These are phyloP conservation scores for Myzus persicae DNA, from an alignment of 1,140 invertebrate genomes.

Conservation along the genomic window DNA sequence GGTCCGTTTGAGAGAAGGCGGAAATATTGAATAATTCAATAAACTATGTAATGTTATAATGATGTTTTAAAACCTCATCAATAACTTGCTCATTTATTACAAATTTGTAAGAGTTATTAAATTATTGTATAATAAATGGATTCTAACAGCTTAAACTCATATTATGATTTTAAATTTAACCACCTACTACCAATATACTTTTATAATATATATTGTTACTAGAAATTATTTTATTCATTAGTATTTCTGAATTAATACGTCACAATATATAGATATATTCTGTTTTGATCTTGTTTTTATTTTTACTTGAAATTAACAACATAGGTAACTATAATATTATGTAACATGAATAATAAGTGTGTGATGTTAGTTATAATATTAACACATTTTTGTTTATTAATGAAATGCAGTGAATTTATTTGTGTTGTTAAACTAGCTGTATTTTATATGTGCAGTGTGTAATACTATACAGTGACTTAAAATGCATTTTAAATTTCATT, in stretches of 20 bases:
- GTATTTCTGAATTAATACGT: too few species aligned
- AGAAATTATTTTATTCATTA: neutral
- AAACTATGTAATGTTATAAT: neutral
- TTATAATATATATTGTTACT: neutral
- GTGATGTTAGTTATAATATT: neutral
- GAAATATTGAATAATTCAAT: neutral
- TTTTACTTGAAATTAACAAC: neutral
- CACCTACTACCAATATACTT: neutral
- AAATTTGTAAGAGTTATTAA: neutral
- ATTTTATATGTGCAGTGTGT: neutral
- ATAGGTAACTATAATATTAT: neutral
- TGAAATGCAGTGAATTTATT: neutral
- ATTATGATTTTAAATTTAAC: neutral
- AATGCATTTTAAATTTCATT: conserved; percentile 9
- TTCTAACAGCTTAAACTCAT: neutral
- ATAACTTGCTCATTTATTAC: neutral
- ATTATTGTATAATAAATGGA: neutral
- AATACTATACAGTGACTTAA: neutral
- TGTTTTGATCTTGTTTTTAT: neutral
- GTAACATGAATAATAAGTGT: neutral
- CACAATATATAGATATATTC: neutral
- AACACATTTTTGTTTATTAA: neutral
- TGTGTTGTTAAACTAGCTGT: neutral
- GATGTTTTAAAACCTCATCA: neutral
- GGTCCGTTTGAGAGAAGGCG: neutral